Conservation (phyloP, 2,888 invertebrate species). For the Chamaedrilus cognettii region DNA sequence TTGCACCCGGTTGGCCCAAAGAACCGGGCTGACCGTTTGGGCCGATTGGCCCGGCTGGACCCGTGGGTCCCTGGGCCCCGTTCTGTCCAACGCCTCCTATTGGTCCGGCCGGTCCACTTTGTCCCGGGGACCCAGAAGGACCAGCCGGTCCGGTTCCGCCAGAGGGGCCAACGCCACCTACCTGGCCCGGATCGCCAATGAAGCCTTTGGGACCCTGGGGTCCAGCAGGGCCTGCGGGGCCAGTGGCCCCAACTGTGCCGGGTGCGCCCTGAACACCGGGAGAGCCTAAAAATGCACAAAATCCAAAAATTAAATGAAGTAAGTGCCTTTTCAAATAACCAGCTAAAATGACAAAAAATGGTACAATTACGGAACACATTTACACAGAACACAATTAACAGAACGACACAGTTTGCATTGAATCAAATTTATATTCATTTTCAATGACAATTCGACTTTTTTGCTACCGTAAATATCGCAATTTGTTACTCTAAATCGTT, state of each 20-base stretch:
- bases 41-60: conserved; percentile 17
- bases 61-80: conserved; percentile 1
- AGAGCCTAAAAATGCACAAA: conserved; percentile 24
- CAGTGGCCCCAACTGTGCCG: conserved; percentile 17
- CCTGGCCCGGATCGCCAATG: conserved; percentile 27
- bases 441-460: no score
- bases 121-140: conserved; percentile 35
- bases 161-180: conserved; percentile 42
- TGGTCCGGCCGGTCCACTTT: conserved; percentile 26
- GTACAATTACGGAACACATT: no score
- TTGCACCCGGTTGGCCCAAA: conserved; percentile 8
- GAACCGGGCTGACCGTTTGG: conserved; percentile 4
- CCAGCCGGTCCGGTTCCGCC: conserved; percentile 68
- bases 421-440: no score
- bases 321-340: no score
- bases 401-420: no score
- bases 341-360: no score
- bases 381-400: no score
- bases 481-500: no score
- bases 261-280: conserved; percentile 20
- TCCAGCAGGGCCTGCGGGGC: conserved; percentile 12
- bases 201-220: conserved; percentile 18
- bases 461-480: no score
- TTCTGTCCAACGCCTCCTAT: conserved; percentile 17
- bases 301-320: no score